Conservation (phyloP, 1,140 invertebrate species). For the Plodia interpunctella region DNA sequence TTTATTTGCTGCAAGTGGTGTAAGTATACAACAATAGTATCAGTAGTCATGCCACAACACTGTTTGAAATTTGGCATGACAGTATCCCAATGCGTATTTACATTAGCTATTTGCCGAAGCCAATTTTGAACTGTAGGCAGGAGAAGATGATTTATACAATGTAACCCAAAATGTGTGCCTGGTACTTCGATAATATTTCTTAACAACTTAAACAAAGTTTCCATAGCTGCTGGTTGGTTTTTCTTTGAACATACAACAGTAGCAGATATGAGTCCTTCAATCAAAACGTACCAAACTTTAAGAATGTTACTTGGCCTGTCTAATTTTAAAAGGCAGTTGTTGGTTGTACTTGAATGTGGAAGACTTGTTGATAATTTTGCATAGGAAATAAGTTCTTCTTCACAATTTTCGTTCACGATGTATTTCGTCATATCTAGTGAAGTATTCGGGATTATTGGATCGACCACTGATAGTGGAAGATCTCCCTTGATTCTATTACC, state of each 20-base stretch:
- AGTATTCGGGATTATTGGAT: conserved; percentile 88
- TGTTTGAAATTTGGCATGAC: conserved; percentile 94
- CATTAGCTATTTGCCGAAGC: conserved; percentile 86
- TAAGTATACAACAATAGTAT: conserved; percentile 92
- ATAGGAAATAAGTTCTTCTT: conserved; percentile 78
- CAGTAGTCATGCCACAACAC: conserved; percentile 93
- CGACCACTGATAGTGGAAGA: conserved; percentile 86
- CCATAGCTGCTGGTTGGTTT: conserved; percentile 91
- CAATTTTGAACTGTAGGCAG: conserved; percentile 94
- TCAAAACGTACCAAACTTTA: conserved; percentile 92
- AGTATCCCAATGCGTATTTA: conserved; percentile 83
- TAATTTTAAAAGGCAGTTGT: conserved; percentile 81
- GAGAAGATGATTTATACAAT: conserved; percentile 93
- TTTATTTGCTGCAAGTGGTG: conserved; percentile 67
- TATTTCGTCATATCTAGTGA: conserved; percentile 73
- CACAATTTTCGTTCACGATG: conserved; percentile 65
- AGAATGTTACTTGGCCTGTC: conserved; percentile 91
- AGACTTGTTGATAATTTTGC: conserved; percentile 79
- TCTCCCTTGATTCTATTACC: conserved; percentile 91
- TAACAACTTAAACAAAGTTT: conserved; percentile 90
- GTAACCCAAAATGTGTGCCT: conserved; percentile 90
- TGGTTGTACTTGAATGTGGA: conserved; percentile 78
- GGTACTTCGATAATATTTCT: conserved; percentile 85
- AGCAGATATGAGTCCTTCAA: conserved; percentile 92
- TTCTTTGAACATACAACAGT: conserved; percentile 88